Evolutionary conservation across 2,113 vertebrate genomes (phyloP).

Genomic region (Naja naja): DNA sequence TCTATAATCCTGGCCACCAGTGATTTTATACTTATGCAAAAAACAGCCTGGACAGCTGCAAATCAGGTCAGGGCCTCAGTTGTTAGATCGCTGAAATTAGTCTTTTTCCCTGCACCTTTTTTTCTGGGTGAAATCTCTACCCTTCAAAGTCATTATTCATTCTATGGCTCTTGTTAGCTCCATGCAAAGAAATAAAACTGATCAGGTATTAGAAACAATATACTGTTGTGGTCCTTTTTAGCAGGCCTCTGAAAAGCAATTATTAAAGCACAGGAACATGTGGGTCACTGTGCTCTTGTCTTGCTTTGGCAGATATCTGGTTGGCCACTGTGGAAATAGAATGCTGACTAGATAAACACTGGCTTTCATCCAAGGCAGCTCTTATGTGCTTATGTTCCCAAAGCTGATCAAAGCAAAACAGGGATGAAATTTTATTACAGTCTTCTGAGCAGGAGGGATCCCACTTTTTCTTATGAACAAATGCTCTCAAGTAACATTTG

Average conservation of each 20-base stretch:
- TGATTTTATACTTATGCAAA: background rate
- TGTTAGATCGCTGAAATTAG: background rate
- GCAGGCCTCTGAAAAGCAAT: background rate
- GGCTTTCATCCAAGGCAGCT: background rate
- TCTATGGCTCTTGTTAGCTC: background rate
- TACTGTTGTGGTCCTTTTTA: constrained; percentile 38
- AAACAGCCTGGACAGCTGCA: background rate
- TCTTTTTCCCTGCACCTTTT: background rate
- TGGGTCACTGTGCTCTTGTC: background rate
- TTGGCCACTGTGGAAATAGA: background rate
- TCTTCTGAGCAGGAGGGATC: constrained; percentile 20
- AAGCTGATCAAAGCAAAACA: constrained; percentile 33
- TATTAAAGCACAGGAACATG: background rate
- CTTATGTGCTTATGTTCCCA: background rate
- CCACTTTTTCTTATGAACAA: background rate
- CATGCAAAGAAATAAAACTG: constrained; percentile 35
- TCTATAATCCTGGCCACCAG: background rate
- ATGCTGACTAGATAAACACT: background rate
- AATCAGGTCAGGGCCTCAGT: background rate
- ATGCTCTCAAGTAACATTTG: constrained; percentile 2
- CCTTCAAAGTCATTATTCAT: background rate
- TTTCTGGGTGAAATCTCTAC: background rate
- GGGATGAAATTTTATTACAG: constrained; percentile 14
- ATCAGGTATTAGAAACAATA: constrained; percentile 46
- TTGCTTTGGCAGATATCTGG: background rate